A percentile compares a stretch with the other conserved stretches of the same genome.
Conservation (phyloP, 2,888 invertebrate genomes). For the Cistogaster globosa region DNA sequence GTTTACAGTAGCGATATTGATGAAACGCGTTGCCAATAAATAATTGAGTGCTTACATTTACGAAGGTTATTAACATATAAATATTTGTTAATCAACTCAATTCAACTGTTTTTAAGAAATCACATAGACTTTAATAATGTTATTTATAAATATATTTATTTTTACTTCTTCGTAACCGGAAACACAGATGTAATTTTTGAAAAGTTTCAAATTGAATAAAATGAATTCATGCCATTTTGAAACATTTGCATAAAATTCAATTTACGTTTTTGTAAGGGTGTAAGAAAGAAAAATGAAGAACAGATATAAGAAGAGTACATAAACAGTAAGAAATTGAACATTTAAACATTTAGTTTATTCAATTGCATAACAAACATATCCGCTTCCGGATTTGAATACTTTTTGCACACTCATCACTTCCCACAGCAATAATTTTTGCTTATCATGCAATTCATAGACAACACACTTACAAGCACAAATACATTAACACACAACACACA, state of each 20-base stretch:
- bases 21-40: too few relatives aligned
- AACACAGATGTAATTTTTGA: constrained; percentile 48
- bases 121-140: too few relatives aligned
- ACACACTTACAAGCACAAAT: constrained; percentile 36
- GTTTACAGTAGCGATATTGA: too few relatives aligned
- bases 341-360: constrained; percentile 65
- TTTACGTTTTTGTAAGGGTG: constrained; percentile 43
- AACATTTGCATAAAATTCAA: constrained; percentile 66
- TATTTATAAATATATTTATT: too few relatives aligned
- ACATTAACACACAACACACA: not conserved
- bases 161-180: constrained; percentile 24
- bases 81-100: too few relatives aligned
- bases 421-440: constrained; percentile 70
- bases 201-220: constrained; percentile 47
- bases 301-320: not conserved
- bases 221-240: constrained; percentile 57
- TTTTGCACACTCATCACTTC: constrained; percentile 71
- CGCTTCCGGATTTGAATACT: constrained; percentile 69
- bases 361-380: constrained; percentile 72
- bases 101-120: too few relatives aligned
- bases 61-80: too few relatives aligned
- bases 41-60: too few relatives aligned
- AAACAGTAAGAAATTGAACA: constrained; percentile 40
- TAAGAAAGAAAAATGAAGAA: constrained; percentile 10
- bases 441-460: constrained; percentile 70